Evolutionary conservation across 53 echinoderm and acorn worm genomes (phyloP), one percentile per base, ranked within the genome.

Genomic region (Actinopyga echinites): DNA sequence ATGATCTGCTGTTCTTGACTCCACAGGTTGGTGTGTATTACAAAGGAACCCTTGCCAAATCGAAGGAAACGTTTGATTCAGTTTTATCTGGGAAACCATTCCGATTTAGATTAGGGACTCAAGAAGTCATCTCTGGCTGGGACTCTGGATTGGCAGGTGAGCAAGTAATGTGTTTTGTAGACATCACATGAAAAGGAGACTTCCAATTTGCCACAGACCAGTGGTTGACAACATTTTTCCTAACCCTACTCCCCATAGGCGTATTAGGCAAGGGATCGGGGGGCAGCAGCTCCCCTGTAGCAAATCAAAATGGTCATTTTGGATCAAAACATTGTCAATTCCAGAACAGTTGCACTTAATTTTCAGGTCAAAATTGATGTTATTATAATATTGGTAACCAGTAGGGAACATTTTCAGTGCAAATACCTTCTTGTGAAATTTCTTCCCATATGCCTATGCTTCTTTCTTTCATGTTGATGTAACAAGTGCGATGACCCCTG

Each of bases 81-180:
- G 67, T 71, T n/a, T 24, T 85, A 21, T 57, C 75, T 2, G 96
- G 96, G 6, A 85, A 88, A 68, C 91, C 93, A 13, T 93, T 96
- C 84, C 83, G 57, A 58, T 96, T 96, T 65, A 56, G 88, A 9
- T 74, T 96, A 53, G 96, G 96, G 7, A 89, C 34, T 30, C 85
- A 84, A 17, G 96, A 96, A 65, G 96, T 96, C 31, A 96, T 96
- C 80, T 73, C 85, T 42, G 96, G 96, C 40, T 96, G 96, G 96
- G 96, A 96, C 33, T 56, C 62, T 6, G 96, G 96, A 19, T 78
- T 96, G 9, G 37, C 59, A 62, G 96, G 96, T 96, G 84, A 88
- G 84, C 79, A 36, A 38, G 5, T 49, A 8, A 17, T 40, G 40
- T 40, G 40, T 10, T 40, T 40, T 0, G 23, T 15, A 25, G 9